These are phyloP conservation scores for Vidua macroura DNA, from an alignment of 2,113 vertebrate species.

Conservation along the genomic window DNA sequence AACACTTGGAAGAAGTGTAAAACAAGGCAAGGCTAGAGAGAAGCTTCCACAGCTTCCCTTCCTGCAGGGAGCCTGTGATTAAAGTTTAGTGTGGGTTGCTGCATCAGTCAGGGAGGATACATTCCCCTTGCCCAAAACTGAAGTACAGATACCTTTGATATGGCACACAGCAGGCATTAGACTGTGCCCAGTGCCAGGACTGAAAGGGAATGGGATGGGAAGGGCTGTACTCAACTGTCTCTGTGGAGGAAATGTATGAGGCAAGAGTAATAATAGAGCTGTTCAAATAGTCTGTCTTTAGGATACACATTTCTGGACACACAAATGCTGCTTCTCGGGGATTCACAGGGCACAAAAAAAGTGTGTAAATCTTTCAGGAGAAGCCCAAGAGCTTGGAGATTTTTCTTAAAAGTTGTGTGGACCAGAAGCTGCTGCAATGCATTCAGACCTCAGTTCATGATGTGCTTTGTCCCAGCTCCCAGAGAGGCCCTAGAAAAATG, in stretches of 20 bases:
- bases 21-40: background rate
- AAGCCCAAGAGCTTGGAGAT: rapidly evolving
- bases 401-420: background rate
- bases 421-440: background rate
- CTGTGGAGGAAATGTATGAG: background rate
- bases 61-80: background rate
- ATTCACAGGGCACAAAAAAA: background rate
- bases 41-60: background rate
- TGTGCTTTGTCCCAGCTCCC: background rate
- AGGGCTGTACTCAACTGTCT: background rate
- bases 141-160: background rate
- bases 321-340: background rate
- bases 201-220: background rate
- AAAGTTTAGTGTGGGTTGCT: background rate
- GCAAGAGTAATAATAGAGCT: background rate
- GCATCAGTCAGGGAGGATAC: background rate
- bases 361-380: background rate
- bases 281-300: background rate
- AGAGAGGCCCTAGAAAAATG: background rate
- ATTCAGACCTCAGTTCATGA: background rate
- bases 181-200: background rate
- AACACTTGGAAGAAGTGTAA: background rate
- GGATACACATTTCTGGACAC: background rate
- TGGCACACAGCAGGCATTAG: background rate
- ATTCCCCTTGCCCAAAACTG: background rate